These are phyloP conservation scores for Cecidostiba fungosa DNA, from an alignment of 2,888 invertebrate genomes.

Conservation along the genomic window DNA sequence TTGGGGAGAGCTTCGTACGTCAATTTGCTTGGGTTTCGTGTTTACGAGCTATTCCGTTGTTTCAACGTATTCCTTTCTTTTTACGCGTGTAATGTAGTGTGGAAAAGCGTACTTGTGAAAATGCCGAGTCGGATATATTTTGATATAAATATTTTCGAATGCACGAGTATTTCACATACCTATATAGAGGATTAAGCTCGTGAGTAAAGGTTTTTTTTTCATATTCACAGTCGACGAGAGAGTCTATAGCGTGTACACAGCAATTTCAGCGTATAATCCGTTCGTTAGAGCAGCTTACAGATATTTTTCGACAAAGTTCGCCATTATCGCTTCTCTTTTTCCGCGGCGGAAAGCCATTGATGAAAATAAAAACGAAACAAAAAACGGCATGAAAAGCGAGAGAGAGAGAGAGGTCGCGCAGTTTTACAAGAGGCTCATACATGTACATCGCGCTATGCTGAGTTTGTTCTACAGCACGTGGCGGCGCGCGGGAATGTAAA, in stretches of 20 bases:
- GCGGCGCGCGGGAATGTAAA: slow-evolving; percentile 3
- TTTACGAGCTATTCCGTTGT: no score
- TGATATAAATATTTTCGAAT: no score
- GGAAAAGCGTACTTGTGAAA: no score
- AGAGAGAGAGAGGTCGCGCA: background rate
- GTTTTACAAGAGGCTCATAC: background rate
- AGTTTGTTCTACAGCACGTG: slow-evolving; percentile 14
- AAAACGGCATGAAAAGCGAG: background rate
- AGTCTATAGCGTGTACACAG: background rate
- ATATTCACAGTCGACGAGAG: background rate
- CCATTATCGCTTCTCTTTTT: background rate
- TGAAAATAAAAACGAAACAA: background rate
- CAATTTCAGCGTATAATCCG: background rate
- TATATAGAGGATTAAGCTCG: background rate
- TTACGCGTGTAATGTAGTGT: no score
- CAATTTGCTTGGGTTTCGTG: background rate
- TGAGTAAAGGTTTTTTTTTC: background rate
- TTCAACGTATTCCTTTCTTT: no score
- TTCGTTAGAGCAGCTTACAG: slow-evolving; percentile 7
- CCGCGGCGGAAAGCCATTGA: background rate
- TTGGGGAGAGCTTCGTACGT: background rate
- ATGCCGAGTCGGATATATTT: no score
- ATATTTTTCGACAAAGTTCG: background rate
- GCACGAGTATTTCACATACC: background rate
- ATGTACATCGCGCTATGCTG: background rate